Evolutionary conservation across 2,113 vertebrate genomes (phyloP), one percentile per base, ranked within the genome.

Genomic region (Toxostoma redivivum): DNA sequence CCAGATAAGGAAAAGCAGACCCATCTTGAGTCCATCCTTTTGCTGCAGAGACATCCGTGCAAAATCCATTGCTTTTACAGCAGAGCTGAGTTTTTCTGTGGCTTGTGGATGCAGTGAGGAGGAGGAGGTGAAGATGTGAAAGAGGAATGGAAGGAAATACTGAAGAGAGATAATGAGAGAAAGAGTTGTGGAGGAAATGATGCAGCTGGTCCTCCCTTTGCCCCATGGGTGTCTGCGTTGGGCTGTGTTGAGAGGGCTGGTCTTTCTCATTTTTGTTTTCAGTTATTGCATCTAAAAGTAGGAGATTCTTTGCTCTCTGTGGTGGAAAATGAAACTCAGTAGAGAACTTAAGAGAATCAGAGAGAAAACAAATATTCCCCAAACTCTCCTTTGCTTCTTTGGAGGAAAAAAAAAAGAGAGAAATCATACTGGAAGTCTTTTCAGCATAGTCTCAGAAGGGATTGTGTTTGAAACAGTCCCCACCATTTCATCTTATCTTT

Each of bases 391-490:
- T 23, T 60, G 28, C 40, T 81, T 28, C 40, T 72, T 24, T 71
- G 19, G 48, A 3, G 28, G 22, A 69, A 48, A 70, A 44, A 14
- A 70, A 44, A 15, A 10, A 6, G 2, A 24, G 15, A 94, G 60
- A 81, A 90, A 72, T 85, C 8, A 19, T 69, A 53, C 45, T 65
- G 90, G 78, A 95, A 94, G 61, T 44, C 44, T 88, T 73, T 79
- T 64, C 66, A 61, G 40, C 1, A 0, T 66, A 53, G 58, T 54
- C 62, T 92, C 91, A 85, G 71, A 80, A 81, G 64, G 50, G 45
- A 65, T 50, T 69, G n/a, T 81, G 20, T 73, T 90, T 93, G 77
- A 77, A 70, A 70, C 28, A 82, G 81, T 66, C 23, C 66, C 48
- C 42, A 45, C 25, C 1, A 5, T 81, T 92, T 83, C 54, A 70